Percentiles rank a stretch among this genome's conserved stretches.
phyloP scores from a whole-genome alignment of 2,888 invertebrate genomes.

The Protophormia terraenovae region DNA sequence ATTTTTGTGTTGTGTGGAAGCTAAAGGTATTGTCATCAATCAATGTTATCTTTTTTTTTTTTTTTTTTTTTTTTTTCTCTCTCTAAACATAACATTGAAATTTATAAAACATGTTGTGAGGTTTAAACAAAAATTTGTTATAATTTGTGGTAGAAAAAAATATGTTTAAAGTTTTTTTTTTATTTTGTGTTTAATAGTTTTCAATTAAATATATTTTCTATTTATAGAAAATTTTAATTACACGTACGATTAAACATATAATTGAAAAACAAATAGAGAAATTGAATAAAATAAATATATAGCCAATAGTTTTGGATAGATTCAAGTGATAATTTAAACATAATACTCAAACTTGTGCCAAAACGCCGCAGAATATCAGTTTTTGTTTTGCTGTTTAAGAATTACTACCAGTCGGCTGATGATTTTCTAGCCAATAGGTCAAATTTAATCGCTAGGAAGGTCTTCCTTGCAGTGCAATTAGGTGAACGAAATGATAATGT shows the following conservation, averaged over 20 bases:
- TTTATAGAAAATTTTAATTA: not conserved
- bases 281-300: too few relatives aligned
- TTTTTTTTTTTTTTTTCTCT: too few relatives aligned
- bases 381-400: too few relatives aligned
- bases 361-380: too few relatives aligned
- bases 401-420: too few relatives aligned
- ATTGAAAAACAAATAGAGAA: not conserved
- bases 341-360: too few relatives aligned
- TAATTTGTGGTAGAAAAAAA: not conserved
- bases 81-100: constrained; percentile 19
- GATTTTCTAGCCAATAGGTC: too few relatives aligned
- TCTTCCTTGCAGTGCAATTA: too few relatives aligned
- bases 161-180: not conserved
- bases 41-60: constrained; percentile 70
- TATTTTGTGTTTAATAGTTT: not conserved
- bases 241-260: not conserved
- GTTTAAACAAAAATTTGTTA: constrained; percentile 1
- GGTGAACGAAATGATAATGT: too few relatives aligned
- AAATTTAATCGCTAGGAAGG: too few relatives aligned
- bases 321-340: too few relatives aligned
- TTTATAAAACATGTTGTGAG: constrained; percentile 2
- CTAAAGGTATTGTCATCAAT: constrained; percentile 73
- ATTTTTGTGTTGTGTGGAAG: constrained; percentile 49
- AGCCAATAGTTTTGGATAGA: not conserved
- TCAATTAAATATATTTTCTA: not conserved